Conservation (phyloP, 64 coral and sea anemone genomes). For the Actinia tenebrosa region DNA sequence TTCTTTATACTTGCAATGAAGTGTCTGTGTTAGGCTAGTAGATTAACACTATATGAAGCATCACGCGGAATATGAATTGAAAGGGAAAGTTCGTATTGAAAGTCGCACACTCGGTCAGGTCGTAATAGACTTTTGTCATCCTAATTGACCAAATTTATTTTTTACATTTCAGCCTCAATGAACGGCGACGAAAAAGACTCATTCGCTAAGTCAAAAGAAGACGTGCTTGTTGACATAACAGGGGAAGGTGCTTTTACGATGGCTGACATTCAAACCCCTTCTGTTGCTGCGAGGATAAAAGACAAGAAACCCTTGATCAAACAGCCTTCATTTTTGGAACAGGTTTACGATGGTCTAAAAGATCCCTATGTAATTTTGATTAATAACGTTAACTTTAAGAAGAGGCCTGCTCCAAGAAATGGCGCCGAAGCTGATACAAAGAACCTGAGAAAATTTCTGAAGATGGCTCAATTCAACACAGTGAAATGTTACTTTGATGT, state of each 20-base stretch:
- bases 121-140: too few relatives aligned
- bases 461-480: conserved; percentile 55
- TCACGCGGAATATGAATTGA: too few relatives aligned
- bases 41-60: too few relatives aligned
- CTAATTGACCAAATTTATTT: not conserved
- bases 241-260: not conserved
- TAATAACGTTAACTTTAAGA: conserved; percentile 64
- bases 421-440: conserved; percentile 54
- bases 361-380: conserved; percentile 82
- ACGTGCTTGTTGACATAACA: not conserved
- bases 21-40: too few relatives aligned
- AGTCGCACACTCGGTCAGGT: too few relatives aligned
- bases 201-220: not conserved
- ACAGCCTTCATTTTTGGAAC: conserved; percentile 7
- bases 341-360: conserved; percentile 62
- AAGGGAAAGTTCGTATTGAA: too few relatives aligned
- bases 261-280: not conserved
- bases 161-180: not conserved
- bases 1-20: not conserved
- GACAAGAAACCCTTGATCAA: not conserved
- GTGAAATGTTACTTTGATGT: conserved; percentile 12
- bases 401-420: conserved; percentile 42
- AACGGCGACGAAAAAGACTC: not conserved
- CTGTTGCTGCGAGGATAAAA: not conserved
- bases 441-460: conserved; percentile 50